A percentile compares a stretch with the other conserved stretches of the same genome.
Conservation (phyloP, 2,113 vertebrate genomes). For the Festucalex cinctus region DNA sequence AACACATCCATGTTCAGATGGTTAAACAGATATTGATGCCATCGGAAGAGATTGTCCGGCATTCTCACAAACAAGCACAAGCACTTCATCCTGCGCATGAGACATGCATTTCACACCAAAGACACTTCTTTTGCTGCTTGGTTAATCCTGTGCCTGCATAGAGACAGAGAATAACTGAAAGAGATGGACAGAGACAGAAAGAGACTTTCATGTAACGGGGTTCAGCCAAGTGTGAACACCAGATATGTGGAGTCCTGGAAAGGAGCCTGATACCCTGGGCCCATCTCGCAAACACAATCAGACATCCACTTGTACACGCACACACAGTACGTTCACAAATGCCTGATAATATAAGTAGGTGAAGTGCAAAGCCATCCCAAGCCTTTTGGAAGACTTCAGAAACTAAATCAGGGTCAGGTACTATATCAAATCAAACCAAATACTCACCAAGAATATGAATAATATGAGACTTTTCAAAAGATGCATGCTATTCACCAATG, state of each 20-base stretch:
- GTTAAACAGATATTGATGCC: background rate
- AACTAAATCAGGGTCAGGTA: background rate
- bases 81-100: background rate
- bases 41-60: background rate
- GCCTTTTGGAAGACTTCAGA: background rate
- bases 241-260: slow-evolving; percentile 31
- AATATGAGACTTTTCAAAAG: too few species aligned
- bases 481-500: too few species aligned
- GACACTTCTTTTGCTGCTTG: slow-evolving; percentile 19
- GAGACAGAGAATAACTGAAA: slow-evolving; percentile 22
- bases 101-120: background rate
- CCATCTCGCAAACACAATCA: slow-evolving; percentile 7
- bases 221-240: slow-evolving; percentile 50
- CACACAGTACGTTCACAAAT: background rate
- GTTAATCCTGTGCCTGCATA: slow-evolving; percentile 51
- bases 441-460: background rate
- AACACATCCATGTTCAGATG: background rate
- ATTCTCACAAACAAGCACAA: background rate
- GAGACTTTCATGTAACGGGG: slow-evolving; percentile 32
- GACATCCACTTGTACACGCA: background rate
- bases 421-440: background rate
- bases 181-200: slow-evolving; percentile 10
- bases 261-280: slow-evolving; percentile 17
- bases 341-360: background rate
- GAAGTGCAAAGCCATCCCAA: background rate